Conservation (phyloP, 2,888 invertebrate species). For the Rhagium mordax region DNA sequence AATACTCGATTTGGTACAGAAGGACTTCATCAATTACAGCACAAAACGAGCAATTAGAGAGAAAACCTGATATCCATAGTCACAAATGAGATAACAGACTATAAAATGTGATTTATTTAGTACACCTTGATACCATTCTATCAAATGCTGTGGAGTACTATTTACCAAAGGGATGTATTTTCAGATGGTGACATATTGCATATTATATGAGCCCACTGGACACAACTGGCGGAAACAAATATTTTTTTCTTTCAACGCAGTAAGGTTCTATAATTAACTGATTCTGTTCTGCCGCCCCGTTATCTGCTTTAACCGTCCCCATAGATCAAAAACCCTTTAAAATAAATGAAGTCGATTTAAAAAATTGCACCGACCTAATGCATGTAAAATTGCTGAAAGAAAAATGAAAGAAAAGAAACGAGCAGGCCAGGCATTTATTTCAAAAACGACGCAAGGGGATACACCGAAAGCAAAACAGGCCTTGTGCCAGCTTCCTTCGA, state of each 20-base stretch:
- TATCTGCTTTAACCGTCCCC: not conserved
- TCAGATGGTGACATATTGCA: too few relatives aligned
- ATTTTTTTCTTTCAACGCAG: not conserved
- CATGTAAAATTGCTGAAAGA: slow-evolving; percentile 33
- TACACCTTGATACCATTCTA: too few relatives aligned
- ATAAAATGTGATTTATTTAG: too few relatives aligned
- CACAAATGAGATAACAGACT: too few relatives aligned
- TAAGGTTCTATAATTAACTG: not conserved
- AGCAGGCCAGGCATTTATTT: slow-evolving; percentile 24
- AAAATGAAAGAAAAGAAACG: slow-evolving; percentile 30
- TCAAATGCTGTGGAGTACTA: too few relatives aligned
- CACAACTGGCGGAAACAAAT: too few relatives aligned
- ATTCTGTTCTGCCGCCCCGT: not conserved
- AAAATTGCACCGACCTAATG: slow-evolving; percentile 29
- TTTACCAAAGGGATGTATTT: too few relatives aligned
- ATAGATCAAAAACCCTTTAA: slow-evolving; percentile 14
- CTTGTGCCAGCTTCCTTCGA: slow-evolving; percentile 19
- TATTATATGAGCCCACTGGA: too few relatives aligned
- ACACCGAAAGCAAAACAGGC: slow-evolving; percentile 20
- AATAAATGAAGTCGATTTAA: slow-evolving; percentile 30
- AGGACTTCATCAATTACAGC: too few relatives aligned
- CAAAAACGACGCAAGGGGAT: slow-evolving; percentile 22
- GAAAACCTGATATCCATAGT: too few relatives aligned
- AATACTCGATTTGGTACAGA: too few relatives aligned
- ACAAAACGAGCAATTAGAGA: too few relatives aligned